phyloP scores from a whole-genome alignment of 2,888 invertebrate genomes.

The Synanthedon myopaeformis region DNA sequence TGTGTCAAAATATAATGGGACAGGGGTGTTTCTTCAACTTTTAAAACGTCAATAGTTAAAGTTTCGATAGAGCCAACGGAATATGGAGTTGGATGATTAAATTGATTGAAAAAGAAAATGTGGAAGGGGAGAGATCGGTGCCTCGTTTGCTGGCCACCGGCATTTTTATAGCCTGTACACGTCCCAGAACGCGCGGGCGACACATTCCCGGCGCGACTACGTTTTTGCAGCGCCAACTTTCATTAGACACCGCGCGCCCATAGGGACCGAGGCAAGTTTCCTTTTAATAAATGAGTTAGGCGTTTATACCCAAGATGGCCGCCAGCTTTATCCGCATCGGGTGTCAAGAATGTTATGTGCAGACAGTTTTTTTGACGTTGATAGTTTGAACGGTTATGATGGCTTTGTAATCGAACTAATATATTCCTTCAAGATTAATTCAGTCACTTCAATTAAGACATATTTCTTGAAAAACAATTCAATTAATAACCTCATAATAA shows the following conservation, averaged over 20 bases:
- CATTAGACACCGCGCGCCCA: constrained; percentile 58
- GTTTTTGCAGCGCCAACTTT: constrained; percentile 65
- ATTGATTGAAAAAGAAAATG: constrained; percentile 63
- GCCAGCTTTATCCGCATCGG: constrained; percentile 35
- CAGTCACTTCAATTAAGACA: no score
- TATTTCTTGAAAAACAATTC: no score
- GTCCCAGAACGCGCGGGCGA: constrained; percentile 61
- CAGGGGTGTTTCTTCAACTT: not conserved
- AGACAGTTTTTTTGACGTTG: constrained; percentile 17
- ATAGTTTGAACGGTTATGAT: constrained; percentile 11
- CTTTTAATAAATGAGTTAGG: constrained; percentile 66
- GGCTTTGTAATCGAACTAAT: not conserved
- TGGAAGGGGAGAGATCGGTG: constrained; percentile 30
- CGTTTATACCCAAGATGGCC: constrained; percentile 61
- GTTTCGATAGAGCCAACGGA: constrained; percentile 38
- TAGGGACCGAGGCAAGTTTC: constrained; percentile 48
- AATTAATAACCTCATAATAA: no score
- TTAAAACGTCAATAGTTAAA: constrained; percentile 2
- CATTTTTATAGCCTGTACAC: constrained; percentile 67
- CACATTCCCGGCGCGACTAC: constrained; percentile 61
- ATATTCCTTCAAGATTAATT: no score
- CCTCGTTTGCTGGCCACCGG: constrained; percentile 37
- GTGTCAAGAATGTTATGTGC: constrained; percentile 48
- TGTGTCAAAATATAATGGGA: no score
- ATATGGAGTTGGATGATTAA: constrained; percentile 52